Evolutionary conservation across 2,113 vertebrate species (phyloP), one percentile per base, ranked within the genome.

Genomic region (Zootoca vivipara): DNA sequence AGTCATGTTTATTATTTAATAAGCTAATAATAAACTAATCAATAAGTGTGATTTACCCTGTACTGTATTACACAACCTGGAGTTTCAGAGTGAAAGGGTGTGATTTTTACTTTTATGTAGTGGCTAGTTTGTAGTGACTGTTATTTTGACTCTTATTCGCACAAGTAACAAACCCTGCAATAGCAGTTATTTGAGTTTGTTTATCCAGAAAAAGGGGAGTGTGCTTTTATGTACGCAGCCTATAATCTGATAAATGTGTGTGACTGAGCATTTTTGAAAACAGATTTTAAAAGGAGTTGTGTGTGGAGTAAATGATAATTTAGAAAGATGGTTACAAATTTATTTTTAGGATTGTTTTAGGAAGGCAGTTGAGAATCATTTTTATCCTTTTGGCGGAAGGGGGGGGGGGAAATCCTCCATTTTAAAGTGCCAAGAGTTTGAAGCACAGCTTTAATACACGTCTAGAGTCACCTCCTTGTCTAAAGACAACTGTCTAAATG

Each of bases 391-490:
- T 80, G 24, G n/a, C 58, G 80, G 20, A 52, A 22, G 22, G 56
- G 58, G 42, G 46, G 18, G 26, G 56, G 58, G 74, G 79, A 1
- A 0, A 1, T 1, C 30, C 38, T 18, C 26, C 0, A 1, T 56
- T 64, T 80, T 22, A 1, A 15, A 24, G 46, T 85, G 24, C 3
- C 65, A 24, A 40, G 30, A 35, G 62, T 88, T 0, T 0, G 75
- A 70, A 85, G 1, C 22, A 2, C 13, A 18, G 64, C 12, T 65
- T 62, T 0, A 0, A 0, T 20, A 70, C 52, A 28, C 78, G 20
- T 26, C 5, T 70, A 75, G 91, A 89, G 62, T 20, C 0, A 2
- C 0, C 0, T 0, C 0, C 20, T 1, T 62, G 26, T n/a, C 73
- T 30, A 67, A 77, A 85, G 92, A 18, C 28, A n/a, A 15, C 30